Evolutionary conservation across 2,113 vertebrate species (phyloP).

Genomic region (Prunella himalayana): DNA sequence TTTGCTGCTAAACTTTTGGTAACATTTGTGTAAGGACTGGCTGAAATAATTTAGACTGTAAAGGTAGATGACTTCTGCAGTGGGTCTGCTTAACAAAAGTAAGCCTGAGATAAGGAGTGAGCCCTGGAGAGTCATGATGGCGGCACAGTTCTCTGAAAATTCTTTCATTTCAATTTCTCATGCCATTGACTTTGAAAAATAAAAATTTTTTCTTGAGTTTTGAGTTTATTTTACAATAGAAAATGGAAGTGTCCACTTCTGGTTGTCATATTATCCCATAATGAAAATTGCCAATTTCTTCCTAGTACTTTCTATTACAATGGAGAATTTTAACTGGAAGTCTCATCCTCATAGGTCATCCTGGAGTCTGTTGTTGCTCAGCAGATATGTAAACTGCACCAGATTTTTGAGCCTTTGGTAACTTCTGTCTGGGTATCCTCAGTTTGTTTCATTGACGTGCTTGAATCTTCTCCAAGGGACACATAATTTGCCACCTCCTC

Average conservation of each 20-base stretch:
- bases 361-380: neutral
- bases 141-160: neutral
- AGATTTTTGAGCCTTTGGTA: neutral
- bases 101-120: neutral
- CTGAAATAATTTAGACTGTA: neutral
- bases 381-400: neutral
- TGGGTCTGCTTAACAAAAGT: neutral
- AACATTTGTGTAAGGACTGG: neutral
- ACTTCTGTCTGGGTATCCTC: neutral
- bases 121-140: neutral
- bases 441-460: neutral
- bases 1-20: neutral
- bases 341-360: neutral
- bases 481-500: rapidly evolving
- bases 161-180: neutral
- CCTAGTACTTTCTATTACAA: neutral
- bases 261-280: neutral
- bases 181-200: neutral
- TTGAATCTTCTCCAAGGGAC: neutral
- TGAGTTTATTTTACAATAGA: neutral
- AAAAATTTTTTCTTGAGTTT: neutral
- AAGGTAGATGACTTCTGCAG: neutral
- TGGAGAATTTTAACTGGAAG: neutral
- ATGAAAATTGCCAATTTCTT: neutral
- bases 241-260: neutral